Evolutionary conservation across 2,797 vertebrate species (phyloP).

Genomic region (Trachurus trachurus): DNA sequence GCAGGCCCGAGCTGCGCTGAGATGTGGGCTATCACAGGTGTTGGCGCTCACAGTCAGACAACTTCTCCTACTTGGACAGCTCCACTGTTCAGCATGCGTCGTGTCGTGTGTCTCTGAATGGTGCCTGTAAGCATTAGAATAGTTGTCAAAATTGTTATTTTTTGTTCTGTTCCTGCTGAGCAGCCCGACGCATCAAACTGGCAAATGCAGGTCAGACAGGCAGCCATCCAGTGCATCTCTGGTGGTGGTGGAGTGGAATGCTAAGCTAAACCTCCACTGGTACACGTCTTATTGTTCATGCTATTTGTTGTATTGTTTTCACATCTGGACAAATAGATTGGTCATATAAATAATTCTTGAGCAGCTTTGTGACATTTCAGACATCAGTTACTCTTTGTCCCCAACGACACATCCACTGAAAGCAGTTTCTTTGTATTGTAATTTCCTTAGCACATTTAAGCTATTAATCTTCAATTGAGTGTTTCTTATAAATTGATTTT

Average conservation of each 20-base stretch:
- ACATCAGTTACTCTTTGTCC: background rate
- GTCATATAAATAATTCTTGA: background rate
- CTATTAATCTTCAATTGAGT: background rate
- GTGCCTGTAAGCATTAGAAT: conserved; percentile 11
- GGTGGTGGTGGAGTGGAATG: conserved; percentile 11
- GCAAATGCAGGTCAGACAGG: conserved; percentile 29
- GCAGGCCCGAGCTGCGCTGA: conserved; percentile 43
- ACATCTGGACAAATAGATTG: background rate
- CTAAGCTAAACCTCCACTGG: conserved; percentile 1
- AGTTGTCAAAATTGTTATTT: conserved; percentile 6
- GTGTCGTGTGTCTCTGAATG: conserved; percentile 4
- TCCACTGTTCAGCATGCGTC: conserved; percentile 10
- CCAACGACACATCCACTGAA: background rate
- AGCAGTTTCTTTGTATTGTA: background rate
- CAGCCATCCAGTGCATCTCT: conserved; percentile 2
- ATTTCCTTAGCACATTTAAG: background rate
- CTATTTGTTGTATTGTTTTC: background rate
- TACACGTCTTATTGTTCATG: background rate
- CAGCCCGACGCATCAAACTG: conserved; percentile 24
- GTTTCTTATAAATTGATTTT: background rate
- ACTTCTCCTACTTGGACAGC: conserved; percentile 13
- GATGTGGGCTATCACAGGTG: conserved; percentile 51
- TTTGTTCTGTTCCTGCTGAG: conserved; percentile 13
- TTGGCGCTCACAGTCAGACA: conserved; percentile 19
- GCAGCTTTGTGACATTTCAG: background rate